These are phyloP conservation scores for Lasioglossum baleicum DNA, from an alignment of 1,140 invertebrate genomes.

Conservation along the genomic window DNA sequence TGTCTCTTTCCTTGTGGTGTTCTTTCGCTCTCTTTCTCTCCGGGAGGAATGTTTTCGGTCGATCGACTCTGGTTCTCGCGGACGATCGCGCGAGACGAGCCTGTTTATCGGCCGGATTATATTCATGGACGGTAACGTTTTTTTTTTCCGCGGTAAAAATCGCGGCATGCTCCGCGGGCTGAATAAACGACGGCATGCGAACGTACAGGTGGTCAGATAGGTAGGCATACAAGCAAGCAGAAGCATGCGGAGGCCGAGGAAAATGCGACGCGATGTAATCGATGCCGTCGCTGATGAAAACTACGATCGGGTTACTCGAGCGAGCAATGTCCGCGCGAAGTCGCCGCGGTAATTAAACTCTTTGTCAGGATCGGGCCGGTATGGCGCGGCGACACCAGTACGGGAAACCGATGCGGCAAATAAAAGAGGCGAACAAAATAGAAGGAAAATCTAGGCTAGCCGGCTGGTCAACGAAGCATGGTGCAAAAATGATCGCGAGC, in stretches of 20 bases:
- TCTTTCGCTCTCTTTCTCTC: no score
- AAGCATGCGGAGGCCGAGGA: no score
- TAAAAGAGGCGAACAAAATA: neutral
- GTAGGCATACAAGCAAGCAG: no score
- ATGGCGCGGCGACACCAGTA: neutral
- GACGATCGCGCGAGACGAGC: neutral
- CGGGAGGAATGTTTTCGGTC: no score
- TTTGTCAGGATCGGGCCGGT: conserved; percentile 29
- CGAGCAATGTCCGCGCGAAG: conserved; percentile 31
- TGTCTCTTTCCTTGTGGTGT: no score
- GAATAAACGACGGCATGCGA: conserved; percentile 5
- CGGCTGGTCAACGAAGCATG: conserved; percentile 1
- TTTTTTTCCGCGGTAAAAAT: conserved; percentile 1
- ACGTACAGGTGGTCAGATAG: no score
- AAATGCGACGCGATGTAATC: conserved; percentile 7
- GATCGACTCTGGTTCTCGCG: no score
- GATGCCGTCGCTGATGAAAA: conserved; percentile 31
- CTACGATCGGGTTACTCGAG: conserved; percentile 34
- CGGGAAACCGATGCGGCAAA: neutral
- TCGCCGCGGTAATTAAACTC: conserved; percentile 41
- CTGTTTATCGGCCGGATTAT: conserved; percentile 34
- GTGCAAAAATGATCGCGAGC: conserved; percentile 5
- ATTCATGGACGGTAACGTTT: conserved; percentile 15
- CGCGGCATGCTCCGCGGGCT: neutral
- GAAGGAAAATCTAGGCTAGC: conserved; percentile 11